Evolutionary conservation across 2,113 vertebrate species (phyloP).

Genomic region (Eulemur rufifrons): DNA sequence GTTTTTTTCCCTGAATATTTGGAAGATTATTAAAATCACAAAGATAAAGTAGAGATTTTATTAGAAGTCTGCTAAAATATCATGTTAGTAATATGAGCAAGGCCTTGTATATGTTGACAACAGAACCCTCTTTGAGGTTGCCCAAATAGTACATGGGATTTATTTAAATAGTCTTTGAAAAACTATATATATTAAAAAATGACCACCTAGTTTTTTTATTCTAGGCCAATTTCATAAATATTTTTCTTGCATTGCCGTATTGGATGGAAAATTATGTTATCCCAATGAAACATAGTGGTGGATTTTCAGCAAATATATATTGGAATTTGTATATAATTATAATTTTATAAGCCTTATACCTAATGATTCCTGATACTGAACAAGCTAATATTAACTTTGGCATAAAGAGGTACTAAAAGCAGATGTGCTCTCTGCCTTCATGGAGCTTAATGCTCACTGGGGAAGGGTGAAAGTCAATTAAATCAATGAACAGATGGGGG

Average conservation of each 20-base stretch:
- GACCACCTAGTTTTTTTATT: neutral
- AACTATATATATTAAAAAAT: neutral
- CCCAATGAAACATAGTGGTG: neutral
- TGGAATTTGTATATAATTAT: neutral
- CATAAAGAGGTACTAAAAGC: neutral
- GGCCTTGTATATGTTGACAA: neutral
- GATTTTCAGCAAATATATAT: neutral
- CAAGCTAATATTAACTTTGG: neutral
- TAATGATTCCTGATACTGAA: neutral
- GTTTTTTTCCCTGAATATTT: neutral
- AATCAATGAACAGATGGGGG: accelerated
- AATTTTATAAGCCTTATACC: neutral
- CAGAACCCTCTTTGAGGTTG: neutral
- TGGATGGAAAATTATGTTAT: neutral
- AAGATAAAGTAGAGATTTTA: neutral
- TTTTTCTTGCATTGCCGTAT: neutral
- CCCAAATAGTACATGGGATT: neutral
- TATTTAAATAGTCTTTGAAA: neutral
- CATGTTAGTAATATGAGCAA: neutral
- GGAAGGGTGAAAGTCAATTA: too few species aligned
- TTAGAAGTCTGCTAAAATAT: neutral
- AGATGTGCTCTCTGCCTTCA: neutral
- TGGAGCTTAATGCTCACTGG: neutral
- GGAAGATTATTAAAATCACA: neutral
- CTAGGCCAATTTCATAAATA: neutral